phyloP scores from a whole-genome alignment of 2,797 vertebrate genomes.

The Anabacerthia variegaticeps region DNA sequence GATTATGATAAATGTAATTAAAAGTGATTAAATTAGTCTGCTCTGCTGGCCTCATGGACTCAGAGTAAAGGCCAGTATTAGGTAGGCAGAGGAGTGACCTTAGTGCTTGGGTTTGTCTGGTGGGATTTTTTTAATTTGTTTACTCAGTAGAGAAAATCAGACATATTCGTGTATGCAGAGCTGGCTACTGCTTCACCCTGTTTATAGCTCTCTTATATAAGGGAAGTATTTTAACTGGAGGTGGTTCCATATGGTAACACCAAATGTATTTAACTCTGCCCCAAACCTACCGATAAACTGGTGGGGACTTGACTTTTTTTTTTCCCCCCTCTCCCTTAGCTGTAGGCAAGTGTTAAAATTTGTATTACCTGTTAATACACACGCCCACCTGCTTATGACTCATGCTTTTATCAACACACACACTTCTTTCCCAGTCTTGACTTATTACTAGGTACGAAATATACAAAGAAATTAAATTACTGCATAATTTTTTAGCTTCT shows the following conservation, averaged over 20 bases:
- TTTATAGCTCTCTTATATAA: slow-evolving; percentile 6
- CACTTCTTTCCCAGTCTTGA: background rate
- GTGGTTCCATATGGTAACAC: background rate
- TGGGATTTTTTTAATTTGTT: background rate
- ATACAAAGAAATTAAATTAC: background rate
- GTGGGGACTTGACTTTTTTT: background rate
- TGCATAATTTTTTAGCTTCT: background rate
- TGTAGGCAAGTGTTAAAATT: background rate
- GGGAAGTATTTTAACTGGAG: background rate
- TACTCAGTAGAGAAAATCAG: background rate
- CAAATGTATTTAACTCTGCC: background rate
- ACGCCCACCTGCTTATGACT: background rate
- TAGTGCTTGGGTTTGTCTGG: background rate
- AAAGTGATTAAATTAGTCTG: background rate
- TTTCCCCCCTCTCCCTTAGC: background rate
- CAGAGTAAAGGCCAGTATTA: background rate
- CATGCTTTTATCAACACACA: background rate
- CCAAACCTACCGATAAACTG: background rate
- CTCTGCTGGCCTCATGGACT: background rate
- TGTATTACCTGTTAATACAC: background rate
- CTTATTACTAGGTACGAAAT: background rate
- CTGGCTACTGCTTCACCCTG: background rate
- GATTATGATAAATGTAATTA: background rate
- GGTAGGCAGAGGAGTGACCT: background rate
- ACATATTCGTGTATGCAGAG: background rate